Base-by-base conservation (phyloP, 2,888 invertebrate genomes). In the Platycheirus albimanus region DNA sequence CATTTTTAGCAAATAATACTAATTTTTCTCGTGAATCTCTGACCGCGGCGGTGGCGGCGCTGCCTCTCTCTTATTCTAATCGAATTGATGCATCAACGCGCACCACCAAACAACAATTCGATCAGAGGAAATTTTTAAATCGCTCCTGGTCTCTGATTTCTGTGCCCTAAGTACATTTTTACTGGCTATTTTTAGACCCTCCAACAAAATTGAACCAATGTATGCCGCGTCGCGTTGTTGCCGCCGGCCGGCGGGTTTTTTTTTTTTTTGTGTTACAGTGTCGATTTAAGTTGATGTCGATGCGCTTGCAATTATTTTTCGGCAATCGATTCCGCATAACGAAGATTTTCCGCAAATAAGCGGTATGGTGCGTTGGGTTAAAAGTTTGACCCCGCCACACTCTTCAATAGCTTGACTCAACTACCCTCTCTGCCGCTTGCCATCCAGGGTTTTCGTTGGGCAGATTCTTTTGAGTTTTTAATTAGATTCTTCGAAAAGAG, bases 271-370 rank as follows among this genome's bases (percentile, higher is more conserved):
- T n/a, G n/a, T n/a, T n/a, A n/a, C n/a, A n/a, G 52, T 33, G 30
- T 33, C 6, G 30, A 58, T 28, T 58, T 24, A 19, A 58, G 41
- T 45, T 30, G 86, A 84, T 86, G 87, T 87, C 88, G 87, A 85
- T 88, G 87, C 86, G 87, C 86, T 86, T 79, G 86, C 86, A 87
- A 87, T 86, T 87, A 87, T 87, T 87, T 87, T 75, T 66, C 80
- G 36, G 71, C 85, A 87, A 87, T 87, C 86, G 86, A 89, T 89
- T 89, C 89, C 89, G 89, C 89, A 89, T 89, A 87, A 87, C 87
- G 86, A 81, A 86, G 86, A 86, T 88, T 86, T 19, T 24, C 66
- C 13, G 3, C 19, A 19, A 54, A 49, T 63, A 72, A 64, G 24
- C 45, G 24, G 28, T 67, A 51, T 24, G 71, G 64, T 43, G 30